phyloP scores from a whole-genome alignment of 2,888 invertebrate genomes.

The Eubasilissa splendida region DNA sequence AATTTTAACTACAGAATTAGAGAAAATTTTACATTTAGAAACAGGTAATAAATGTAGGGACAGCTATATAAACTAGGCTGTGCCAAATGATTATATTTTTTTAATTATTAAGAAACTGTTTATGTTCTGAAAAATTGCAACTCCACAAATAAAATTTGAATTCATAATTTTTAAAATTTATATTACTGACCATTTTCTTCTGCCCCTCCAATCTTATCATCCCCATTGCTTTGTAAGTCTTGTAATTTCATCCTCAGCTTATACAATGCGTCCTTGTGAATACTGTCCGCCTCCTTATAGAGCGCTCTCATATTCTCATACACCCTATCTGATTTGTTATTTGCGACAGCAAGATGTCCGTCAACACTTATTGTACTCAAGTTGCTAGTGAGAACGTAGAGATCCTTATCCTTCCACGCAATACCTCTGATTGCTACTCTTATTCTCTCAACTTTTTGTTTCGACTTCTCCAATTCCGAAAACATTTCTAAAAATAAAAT shows the following conservation, averaged over 20 bases:
- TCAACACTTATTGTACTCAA: conserved; percentile 51
- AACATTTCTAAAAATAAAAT: conserved; percentile 51
- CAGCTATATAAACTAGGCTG: too few species aligned
- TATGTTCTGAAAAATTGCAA: too few species aligned
- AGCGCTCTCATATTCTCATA: conserved; percentile 67
- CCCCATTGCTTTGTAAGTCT: conserved; percentile 76
- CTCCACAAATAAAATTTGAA: too few species aligned
- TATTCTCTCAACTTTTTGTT: conserved; percentile 66
- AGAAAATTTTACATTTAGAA: too few species aligned
- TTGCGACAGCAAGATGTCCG: conserved; percentile 60
- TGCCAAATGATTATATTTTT: too few species aligned
- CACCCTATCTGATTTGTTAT: conserved; percentile 64
- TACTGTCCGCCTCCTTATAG: conserved; percentile 70
- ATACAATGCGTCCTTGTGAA: conserved; percentile 69
- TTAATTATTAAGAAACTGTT: too few species aligned
- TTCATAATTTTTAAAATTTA: too few species aligned
- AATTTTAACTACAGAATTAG: too few species aligned
- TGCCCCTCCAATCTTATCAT: conserved; percentile 79
- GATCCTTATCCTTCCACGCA: conserved; percentile 68
- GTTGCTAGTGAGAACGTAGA: conserved; percentile 60
- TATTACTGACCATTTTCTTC: conserved; percentile 75
- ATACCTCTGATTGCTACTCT: conserved; percentile 67
- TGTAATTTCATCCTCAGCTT: conserved; percentile 71
- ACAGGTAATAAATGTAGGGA: too few species aligned
- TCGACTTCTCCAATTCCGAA: conserved; percentile 63